A percentile compares a stretch with the other conserved stretches of the same genome.
Conservation (phyloP, 2,113 vertebrate species). For the Neoarius graeffei region DNA sequence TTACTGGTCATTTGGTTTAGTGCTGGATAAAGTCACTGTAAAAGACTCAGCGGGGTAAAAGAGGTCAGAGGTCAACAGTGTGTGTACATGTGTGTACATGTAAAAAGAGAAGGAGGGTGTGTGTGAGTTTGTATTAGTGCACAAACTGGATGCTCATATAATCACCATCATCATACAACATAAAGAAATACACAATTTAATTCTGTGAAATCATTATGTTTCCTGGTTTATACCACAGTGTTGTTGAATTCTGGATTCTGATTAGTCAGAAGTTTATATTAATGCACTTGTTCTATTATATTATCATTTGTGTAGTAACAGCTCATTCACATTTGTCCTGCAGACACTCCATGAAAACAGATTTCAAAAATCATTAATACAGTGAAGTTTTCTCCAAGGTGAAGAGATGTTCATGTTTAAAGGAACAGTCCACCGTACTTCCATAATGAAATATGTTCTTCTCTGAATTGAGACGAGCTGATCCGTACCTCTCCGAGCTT, state of each 20-base stretch:
- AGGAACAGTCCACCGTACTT: too few species aligned
- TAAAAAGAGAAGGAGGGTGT: neutral
- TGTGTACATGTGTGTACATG: neutral
- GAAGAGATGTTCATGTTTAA: neutral
- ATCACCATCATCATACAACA: neutral
- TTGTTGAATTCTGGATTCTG: neutral
- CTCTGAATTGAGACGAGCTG: too few species aligned
- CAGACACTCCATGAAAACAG: neutral
- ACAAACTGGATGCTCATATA: neutral
- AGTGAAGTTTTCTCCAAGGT: neutral
- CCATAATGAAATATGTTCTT: too few species aligned
- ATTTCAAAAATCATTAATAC: neutral
- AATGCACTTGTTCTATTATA: neutral
- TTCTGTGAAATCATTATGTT: neutral
- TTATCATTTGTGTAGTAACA: neutral
- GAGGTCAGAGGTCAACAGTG: neutral
- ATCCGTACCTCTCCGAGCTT: too few species aligned
- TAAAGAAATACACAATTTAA: neutral
- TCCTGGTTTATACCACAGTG: neutral
- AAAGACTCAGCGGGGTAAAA: slow-evolving; percentile 32
- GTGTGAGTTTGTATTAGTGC: neutral
- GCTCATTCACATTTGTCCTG: neutral
- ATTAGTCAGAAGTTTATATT: neutral
- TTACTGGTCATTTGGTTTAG: neutral
- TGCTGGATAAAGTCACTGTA: slow-evolving; percentile 4